These are phyloP conservation scores for Nemotelus pantherinus DNA, from an alignment of 2,888 invertebrate species.

Conservation along the genomic window DNA sequence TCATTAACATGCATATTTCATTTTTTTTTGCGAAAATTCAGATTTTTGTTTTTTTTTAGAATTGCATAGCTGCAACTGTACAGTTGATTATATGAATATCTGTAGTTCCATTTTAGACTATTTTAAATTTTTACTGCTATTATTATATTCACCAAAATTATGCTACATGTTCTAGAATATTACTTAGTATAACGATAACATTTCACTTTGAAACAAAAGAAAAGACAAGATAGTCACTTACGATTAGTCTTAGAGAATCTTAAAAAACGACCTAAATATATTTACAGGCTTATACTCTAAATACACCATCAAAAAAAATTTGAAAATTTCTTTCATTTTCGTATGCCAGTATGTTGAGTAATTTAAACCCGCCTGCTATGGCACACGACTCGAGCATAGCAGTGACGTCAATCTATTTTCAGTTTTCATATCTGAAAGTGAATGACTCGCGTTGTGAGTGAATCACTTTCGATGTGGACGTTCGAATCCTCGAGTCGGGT, in stretches of 20 bases:
- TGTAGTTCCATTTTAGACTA: constrained; percentile 13
- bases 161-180: constrained; percentile 13
- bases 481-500: neutral
- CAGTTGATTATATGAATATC: neutral
- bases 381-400: too few relatives aligned
- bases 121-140: neutral
- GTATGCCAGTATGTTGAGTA: neutral
- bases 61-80: constrained; percentile 15
- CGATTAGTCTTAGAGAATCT: constrained; percentile 7
- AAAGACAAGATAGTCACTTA: neutral
- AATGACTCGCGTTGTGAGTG: too few relatives aligned
- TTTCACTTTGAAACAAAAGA: constrained; percentile 42
- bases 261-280: constrained; percentile 27
- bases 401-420: too few relatives aligned
- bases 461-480: neutral
- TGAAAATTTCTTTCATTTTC: neutral
- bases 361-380: neutral
- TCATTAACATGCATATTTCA: neutral
- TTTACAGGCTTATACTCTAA: constrained; percentile 35
- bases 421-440: too few relatives aligned
- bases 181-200: constrained; percentile 24
- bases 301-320: constrained; percentile 6
- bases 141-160: constrained; percentile 7
- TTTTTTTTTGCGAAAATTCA: neutral
- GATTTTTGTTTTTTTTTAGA: constrained; percentile 1